Base-by-base conservation (phyloP, 1,140 invertebrate species). In the Zaprionus nigranus region DNA sequence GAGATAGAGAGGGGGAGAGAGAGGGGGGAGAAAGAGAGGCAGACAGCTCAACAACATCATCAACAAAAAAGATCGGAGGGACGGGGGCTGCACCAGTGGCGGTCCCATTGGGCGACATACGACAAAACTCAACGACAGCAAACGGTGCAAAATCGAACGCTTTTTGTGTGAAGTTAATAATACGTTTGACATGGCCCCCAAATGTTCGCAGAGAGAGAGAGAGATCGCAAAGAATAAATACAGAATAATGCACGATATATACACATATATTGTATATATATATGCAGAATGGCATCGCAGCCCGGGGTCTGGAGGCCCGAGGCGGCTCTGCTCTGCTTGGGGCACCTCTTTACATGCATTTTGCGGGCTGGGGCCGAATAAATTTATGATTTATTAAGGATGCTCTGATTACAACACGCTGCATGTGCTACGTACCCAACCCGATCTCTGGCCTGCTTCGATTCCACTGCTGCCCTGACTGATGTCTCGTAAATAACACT, bases 361-460 rank as follows among this genome's bases (percentile, higher is more conserved):
- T 34, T 38, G 46, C 49, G 54, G 49, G 24, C 63, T 40, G 40
- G 49, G 54, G 36, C 65, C 75, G 81, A 82, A 91, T 88, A 92
- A 92, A 92, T 92, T 91, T 92, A 92, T 92, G 91, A 92, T 92
- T 92, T 92, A 92, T 92, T 92, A 92, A 92, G 91, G 90, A 92
- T 92, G 84, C 80, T 91, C 91, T 92, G 87, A 91, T 92, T 92
- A 92, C 91, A 92, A 91, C 85, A 90, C 82, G 53, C 67, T 46
- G 40, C 74, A 76, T 53, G 43, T 22, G 56, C 49, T 63, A 54
- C 66, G 61, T 12, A 20, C n/a, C n/a, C 58, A n/a, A n/a, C n/a
- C n/a, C 40, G 40, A 46, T 46, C 40, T 46, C 15, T 46, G 40
- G 40, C 40, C 40, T 43, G 15, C 46, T 51, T 12, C 46, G 20